Evolutionary conservation across 2,113 vertebrate species (phyloP), one percentile per base, ranked within the genome.

Genomic region (Conger conger): DNA sequence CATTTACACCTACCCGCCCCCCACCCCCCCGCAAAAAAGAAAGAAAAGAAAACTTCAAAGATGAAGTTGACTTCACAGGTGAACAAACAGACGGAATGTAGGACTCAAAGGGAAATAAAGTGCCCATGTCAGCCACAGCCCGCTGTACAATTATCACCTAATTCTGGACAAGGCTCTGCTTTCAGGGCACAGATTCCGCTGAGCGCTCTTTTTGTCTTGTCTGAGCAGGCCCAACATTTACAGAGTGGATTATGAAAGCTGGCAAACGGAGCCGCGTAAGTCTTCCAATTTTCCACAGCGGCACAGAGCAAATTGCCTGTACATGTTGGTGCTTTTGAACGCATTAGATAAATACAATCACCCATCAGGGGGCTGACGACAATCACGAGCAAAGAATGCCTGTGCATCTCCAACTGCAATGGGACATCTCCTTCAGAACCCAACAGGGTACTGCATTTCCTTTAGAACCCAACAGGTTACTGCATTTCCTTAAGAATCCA

Each of bases 341-440:
- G 86, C 80, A 85, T 27, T 63, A 84, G 80, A 82, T 84, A 90
- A 89, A 89, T 87, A 89, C 40, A 20, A 81, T 88, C 85, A 30
- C 83, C 60, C 63, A 30, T 42, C n/a, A 82, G 85, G 84, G 86
- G 76, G 6, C 0, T 60, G 60, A 81, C 79, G 77, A 73, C 23
- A 80, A 87, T 87, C 77, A 38, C 15, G 17, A 83, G 86, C 86
- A 90, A 90, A 87, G 90, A 91, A 90, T 89, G 86, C 82, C 83
- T 81, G 82, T 82, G 80, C 83, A 82, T 88, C 90, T 86, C 53
- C n/a, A n/a, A 73, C 9, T 5, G 11, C 1, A 73, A 13, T 27
- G 5, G 68, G 20, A 2, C 57, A 23, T 18, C 20, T 60, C 57
- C 57, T 18, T 60, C 4, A 60, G 57, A 60, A 3, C 57, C 16